These are phyloP conservation scores for Caenorhabditis sulstoni DNA, from an alignment of 2,888 invertebrate species.

Conservation along the genomic window DNA sequence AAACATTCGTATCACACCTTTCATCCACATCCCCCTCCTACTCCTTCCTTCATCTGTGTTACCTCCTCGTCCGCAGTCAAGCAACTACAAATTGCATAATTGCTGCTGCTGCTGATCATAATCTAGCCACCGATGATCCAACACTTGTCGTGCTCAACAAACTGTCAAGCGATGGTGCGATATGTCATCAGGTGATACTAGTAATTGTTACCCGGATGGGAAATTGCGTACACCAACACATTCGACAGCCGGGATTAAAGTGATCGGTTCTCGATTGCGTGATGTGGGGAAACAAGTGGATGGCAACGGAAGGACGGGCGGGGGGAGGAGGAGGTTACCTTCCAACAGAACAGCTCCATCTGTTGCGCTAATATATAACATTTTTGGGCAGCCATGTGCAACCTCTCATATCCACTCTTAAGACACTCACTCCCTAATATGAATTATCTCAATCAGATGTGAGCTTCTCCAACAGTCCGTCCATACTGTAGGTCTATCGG, in stretches of 20 bases:
- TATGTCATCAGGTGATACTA: conserved; percentile 51
- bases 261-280: conserved; percentile 55
- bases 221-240: background rate
- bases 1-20: conserved; percentile 1
- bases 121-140: conserved; percentile 31
- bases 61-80: conserved; percentile 18
- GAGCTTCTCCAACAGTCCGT: conserved; percentile 16
- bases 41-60: background rate
- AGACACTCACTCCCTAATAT: conserved; percentile 41
- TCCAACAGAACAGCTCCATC: conserved; percentile 43
- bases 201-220: conserved; percentile 27
- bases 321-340: conserved; percentile 36
- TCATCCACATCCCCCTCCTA: background rate
- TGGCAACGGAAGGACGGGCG: conserved; percentile 21
- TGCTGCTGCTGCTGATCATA: conserved; percentile 18
- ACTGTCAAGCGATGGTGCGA: conserved; percentile 56
- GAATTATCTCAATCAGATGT: conserved; percentile 45
- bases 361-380: conserved; percentile 48
- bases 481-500: conserved; percentile 21
- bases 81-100: conserved; percentile 36
- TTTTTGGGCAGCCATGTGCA: conserved; percentile 48
- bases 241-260: conserved; percentile 42
- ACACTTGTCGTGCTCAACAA: conserved; percentile 53
- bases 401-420: conserved; percentile 43
- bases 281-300: conserved; percentile 51